Conservation (phyloP, 2,888 invertebrate species). For the Acanthococcus lagerstroemiae region DNA sequence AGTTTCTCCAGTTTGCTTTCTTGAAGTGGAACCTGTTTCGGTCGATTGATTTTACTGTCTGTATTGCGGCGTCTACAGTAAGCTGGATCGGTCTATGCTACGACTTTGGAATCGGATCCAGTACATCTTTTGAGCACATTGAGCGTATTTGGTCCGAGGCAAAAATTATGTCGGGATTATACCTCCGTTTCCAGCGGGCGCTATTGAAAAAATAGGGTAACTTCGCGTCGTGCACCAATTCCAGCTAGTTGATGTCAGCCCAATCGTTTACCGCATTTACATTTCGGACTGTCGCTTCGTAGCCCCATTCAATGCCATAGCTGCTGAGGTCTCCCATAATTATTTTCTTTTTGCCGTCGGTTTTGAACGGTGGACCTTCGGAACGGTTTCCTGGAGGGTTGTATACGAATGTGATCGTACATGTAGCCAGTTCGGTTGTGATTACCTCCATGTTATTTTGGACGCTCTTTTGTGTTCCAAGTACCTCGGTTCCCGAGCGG, state of each 20-base stretch:
- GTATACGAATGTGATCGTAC: slow-evolving; percentile 28
- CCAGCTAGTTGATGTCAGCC: too few relatives aligned
- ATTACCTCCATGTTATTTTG: slow-evolving; percentile 20
- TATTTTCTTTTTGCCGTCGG: too few relatives aligned
- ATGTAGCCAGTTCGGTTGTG: slow-evolving; percentile 23
- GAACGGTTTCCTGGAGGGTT: slow-evolving; percentile 20
- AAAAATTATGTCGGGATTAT: slow-evolving; percentile 16
- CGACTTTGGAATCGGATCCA: too few relatives aligned
- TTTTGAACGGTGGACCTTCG: too few relatives aligned
- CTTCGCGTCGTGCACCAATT: not conserved
- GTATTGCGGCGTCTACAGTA: too few relatives aligned
- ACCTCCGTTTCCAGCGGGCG: not conserved
- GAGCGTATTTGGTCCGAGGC: too few relatives aligned
- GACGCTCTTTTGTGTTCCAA: not conserved
- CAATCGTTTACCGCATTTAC: slow-evolving; percentile 22
- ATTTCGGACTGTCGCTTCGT: slow-evolving; percentile 27
- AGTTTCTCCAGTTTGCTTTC: too few relatives aligned
- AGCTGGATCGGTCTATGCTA: too few relatives aligned
- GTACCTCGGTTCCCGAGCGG: not conserved
- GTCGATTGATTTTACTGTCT: not conserved
- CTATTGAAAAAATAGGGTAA: too few relatives aligned
- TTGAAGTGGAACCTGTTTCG: slow-evolving; percentile 28
- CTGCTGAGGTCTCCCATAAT: slow-evolving; percentile 21
- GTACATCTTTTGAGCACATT: too few relatives aligned
- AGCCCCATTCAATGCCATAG: slow-evolving; percentile 20